Evolutionary conservation across 2,797 vertebrate genomes (phyloP).

Genomic region (Mormyrus proboscirostris): DNA sequence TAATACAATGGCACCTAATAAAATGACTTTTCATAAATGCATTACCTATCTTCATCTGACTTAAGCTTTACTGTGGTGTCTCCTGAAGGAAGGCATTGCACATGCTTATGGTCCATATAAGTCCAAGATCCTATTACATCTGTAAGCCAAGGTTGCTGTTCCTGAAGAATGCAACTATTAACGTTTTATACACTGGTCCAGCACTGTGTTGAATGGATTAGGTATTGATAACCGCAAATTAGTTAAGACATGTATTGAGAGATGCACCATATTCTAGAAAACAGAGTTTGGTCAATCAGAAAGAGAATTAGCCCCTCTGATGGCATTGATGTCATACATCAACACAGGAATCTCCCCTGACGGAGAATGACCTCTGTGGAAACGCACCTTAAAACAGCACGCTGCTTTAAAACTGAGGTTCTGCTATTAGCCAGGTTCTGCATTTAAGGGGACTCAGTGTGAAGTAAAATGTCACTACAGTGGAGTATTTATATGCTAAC

Average conservation of each 20-base stretch:
- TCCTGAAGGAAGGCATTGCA: background rate
- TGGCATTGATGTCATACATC: background rate
- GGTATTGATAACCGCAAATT: background rate
- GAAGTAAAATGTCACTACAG: background rate
- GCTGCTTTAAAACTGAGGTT: background rate
- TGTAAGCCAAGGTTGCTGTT: background rate
- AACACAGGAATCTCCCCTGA: background rate
- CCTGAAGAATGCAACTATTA: background rate
- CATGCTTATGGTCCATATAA: background rate
- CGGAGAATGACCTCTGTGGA: background rate
- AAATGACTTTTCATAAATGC: background rate
- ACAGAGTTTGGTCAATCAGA: background rate
- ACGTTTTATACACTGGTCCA: background rate
- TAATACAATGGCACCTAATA: background rate
- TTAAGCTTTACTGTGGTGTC: background rate
- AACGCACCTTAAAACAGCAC: background rate
- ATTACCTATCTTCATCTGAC: background rate
- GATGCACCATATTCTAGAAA: background rate
- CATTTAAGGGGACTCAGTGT: background rate
- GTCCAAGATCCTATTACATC: background rate
- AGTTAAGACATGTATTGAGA: background rate
- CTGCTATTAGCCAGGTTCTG: background rate
- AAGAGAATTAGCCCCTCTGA: background rate
- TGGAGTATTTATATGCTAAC: background rate
- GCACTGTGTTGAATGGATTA: background rate